phyloP scores from a whole-genome alignment of 2,113 vertebrate genomes.

The Chlorodrepanis virens region DNA sequence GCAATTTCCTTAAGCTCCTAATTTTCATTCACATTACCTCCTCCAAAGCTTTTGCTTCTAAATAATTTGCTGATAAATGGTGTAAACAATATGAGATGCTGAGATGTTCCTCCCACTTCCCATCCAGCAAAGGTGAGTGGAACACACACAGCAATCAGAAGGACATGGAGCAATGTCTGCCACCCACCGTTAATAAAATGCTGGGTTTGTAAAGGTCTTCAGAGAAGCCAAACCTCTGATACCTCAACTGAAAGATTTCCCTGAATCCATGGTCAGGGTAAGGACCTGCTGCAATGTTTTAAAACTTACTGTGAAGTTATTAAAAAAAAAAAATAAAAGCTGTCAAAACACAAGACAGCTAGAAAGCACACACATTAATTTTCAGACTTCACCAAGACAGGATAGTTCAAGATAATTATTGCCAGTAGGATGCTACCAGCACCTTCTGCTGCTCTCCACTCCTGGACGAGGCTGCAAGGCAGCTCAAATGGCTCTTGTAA shows the following conservation, averaged over 20 bases:
- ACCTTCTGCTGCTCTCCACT: neutral
- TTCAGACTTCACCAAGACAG: slow-evolving; percentile 27
- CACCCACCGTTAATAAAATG: neutral
- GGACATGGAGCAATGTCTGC: neutral
- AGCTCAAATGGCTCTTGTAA: neutral
- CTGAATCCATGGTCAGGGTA: neutral
- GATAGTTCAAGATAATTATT: slow-evolving; percentile 4
- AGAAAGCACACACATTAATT: neutral
- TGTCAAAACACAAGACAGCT: neutral
- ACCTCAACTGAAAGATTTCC: neutral
- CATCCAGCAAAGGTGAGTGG: neutral
- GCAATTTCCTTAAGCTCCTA: neutral
- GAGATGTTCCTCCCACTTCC: neutral
- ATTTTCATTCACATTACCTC: neutral
- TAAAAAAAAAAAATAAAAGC: neutral
- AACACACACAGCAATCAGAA: neutral
- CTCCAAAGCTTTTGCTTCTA: neutral
- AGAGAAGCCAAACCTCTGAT: neutral
- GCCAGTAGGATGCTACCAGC: neutral
- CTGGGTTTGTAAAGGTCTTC: neutral
- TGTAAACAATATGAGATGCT: neutral
- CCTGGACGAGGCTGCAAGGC: neutral
- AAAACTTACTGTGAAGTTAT: neutral
- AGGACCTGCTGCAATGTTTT: neutral
- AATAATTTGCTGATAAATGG: neutral